These are phyloP conservation scores for Hipparchia semele DNA, from an alignment of 2,888 invertebrate genomes.

Conservation along the genomic window DNA sequence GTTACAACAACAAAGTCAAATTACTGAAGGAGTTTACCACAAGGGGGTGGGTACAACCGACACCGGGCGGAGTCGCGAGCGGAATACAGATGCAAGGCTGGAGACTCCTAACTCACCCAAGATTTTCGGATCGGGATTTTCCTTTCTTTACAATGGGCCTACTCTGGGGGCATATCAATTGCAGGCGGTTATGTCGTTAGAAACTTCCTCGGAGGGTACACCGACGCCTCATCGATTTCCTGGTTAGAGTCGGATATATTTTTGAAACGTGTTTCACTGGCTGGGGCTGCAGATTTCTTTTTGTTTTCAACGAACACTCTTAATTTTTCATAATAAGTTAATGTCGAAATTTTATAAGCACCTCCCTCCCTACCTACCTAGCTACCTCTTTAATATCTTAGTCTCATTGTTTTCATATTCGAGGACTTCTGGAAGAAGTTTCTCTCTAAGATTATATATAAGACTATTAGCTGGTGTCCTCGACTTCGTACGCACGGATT, in stretches of 20 bases:
- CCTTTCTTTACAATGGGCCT: conserved; percentile 83
- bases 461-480: too few species aligned
- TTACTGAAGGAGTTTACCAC: conserved; percentile 81
- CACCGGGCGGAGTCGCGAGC: conserved; percentile 69
- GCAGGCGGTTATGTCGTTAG: conserved; percentile 84
- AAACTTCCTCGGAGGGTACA: conserved; percentile 72
- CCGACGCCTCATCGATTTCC: conserved; percentile 74
- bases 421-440: too few species aligned
- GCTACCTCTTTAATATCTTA: too few species aligned
- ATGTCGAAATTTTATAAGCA: not conserved
- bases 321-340: not conserved
- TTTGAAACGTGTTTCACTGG: conserved; percentile 42
- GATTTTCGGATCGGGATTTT: conserved; percentile 82
- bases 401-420: too few species aligned
- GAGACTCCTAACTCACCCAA: conserved; percentile 76
- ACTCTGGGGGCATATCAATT: conserved; percentile 83
- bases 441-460: too few species aligned
- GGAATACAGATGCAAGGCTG: conserved; percentile 75
- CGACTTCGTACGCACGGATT: too few species aligned
- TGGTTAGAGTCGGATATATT: conserved; percentile 57
- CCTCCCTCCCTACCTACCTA: too few species aligned
- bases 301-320: not conserved
- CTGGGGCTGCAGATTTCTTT: conserved; percentile 4
- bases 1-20: conserved; percentile 83
- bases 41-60: conserved; percentile 57